Percentiles rank a stretch among this genome's conserved stretches.
Conservation (phyloP, 1,140 invertebrate species). For the Eurosta solidaginis region DNA sequence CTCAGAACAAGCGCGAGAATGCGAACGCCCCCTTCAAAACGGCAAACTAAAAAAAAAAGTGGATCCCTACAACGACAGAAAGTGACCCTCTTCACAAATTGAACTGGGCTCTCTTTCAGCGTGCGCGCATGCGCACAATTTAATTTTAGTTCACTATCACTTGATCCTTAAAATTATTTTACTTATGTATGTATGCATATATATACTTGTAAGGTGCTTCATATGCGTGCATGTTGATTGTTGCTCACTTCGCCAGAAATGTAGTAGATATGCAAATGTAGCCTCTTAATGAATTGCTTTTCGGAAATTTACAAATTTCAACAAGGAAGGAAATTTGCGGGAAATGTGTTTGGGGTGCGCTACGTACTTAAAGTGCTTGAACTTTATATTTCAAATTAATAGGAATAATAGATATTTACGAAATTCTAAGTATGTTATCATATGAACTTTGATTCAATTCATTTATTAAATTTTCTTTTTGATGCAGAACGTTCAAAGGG, state of each 20-base stretch:
- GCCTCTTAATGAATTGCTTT: neutral
- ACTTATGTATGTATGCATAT: neutral
- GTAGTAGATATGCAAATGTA: constrained; percentile 6
- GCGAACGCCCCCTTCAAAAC: neutral
- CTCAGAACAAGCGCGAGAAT: neutral
- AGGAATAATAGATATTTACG: too few relatives aligned
- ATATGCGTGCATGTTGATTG: neutral
- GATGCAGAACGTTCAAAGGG: too few relatives aligned
- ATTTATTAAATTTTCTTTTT: too few relatives aligned
- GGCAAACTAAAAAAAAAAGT: neutral
- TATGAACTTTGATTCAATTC: constrained; percentile 34
- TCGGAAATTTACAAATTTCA: neutral
- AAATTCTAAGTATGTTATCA: constrained; percentile 45
- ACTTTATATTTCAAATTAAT: neutral
- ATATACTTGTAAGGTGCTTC: neutral
- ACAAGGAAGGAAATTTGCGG: neutral
- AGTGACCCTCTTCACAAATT: too few relatives aligned
- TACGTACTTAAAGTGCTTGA: neutral
- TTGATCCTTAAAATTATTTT: neutral
- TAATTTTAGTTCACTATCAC: neutral
- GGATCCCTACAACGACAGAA: too few relatives aligned
- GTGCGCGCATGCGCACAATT: constrained; percentile 2
- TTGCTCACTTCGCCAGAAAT: too few relatives aligned
- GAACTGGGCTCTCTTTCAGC: neutral
- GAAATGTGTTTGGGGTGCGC: neutral